Conservation (phyloP, 92 coral and sea anemone genomes). For the Galaxea fascicularis region DNA sequence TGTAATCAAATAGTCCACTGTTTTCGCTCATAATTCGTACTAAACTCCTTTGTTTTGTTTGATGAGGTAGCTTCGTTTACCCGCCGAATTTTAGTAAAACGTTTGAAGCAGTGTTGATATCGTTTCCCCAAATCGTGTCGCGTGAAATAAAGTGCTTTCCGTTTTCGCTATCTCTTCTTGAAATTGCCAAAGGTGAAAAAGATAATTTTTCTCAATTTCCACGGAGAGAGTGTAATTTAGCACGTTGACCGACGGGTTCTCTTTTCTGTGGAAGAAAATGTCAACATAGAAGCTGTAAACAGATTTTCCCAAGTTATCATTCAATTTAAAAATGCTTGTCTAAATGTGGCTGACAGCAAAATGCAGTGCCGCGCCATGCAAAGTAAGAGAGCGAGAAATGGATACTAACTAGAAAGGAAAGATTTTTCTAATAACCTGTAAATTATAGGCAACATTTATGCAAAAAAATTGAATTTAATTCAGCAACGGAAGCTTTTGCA, state of each 20-base stretch:
- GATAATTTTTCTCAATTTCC: slow-evolving; percentile 35
- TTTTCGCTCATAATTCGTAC: neutral
- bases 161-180: neutral
- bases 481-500: neutral
- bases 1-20: neutral
- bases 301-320: neutral
- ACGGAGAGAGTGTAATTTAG: slow-evolving; percentile 16
- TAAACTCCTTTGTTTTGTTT: neutral
- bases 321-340: neutral
- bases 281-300: neutral
- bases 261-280: neutral
- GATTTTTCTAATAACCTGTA: neutral
- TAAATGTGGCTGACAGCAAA: neutral
- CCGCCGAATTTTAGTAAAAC: neutral
- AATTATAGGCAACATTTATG: neutral
- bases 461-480: neutral
- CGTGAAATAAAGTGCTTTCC: neutral
- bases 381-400: neutral
- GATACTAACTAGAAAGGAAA: neutral
- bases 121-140: slow-evolving; percentile 1
- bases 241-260: slow-evolving; percentile 3
- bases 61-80: neutral
- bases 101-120: neutral
- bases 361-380: neutral
- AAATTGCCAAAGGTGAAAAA: slow-evolving; percentile 7